Conservation (phyloP, 2,113 vertebrate genomes). For the Haliaeetus leucogaster region DNA sequence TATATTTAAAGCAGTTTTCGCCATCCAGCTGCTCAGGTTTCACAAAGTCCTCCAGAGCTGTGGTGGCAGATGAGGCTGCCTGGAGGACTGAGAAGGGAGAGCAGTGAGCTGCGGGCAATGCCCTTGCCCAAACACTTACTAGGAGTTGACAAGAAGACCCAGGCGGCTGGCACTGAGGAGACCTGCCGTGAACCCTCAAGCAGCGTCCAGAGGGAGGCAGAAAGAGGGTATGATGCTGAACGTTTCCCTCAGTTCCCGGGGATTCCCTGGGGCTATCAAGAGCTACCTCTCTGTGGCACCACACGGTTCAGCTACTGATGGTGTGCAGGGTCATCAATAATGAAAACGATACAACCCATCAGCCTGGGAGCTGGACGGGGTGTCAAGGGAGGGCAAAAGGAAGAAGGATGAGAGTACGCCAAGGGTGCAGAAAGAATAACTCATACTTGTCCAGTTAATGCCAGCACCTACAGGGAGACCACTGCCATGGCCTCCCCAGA, state of each 20-base stretch:
- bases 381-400: neutral
- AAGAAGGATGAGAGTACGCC: too few species aligned
- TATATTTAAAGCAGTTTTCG: conserved; percentile 89
- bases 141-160: neutral
- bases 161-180: too few species aligned
- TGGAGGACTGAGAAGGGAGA: neutral
- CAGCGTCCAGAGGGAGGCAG: too few species aligned
- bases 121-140: neutral
- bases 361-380: neutral
- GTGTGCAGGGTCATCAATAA: too few species aligned
- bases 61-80: conserved; percentile 79
- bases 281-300: too few species aligned
- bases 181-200: too few species aligned
- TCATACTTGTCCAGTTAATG: neutral
- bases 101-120: neutral
- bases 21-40: conserved; percentile 87
- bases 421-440: neutral
- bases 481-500: neutral
- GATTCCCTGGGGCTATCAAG: too few species aligned
- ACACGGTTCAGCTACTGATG: too few species aligned
- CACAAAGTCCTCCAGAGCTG: conserved; percentile 89
- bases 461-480: neutral
- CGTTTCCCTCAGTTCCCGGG: too few species aligned
- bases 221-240: too few species aligned
- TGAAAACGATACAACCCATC: neutral